Conservation (phyloP, 1,140 invertebrate genomes). For the Paramacrobiotus metropolitanus region DNA sequence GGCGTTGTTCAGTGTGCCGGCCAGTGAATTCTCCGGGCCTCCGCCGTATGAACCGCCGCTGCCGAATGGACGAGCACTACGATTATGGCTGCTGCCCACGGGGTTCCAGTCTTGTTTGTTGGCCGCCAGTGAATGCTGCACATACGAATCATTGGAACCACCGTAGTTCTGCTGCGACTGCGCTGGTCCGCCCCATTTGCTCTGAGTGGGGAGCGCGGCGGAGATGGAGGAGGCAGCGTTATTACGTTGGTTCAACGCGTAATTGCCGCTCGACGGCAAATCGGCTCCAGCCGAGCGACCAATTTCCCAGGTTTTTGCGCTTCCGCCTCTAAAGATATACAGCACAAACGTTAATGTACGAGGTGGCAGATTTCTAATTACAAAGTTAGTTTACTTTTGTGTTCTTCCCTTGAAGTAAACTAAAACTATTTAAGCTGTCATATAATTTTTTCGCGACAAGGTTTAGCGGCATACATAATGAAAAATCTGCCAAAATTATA, state of each 20-base stretch:
- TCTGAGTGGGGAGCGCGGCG: neutral
- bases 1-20: no score
- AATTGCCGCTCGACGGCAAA: neutral
- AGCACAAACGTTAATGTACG: no score
- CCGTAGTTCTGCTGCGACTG: neutral
- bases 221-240: neutral
- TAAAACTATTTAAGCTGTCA: no score
- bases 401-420: no score
- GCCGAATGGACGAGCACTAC: neutral
- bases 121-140: slow-evolving; percentile 3
- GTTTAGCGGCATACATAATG: no score
- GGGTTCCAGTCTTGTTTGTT: neutral
- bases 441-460: no score
- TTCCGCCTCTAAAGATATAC: neutral
- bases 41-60: neutral
- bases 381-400: no score
- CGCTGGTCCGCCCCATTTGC: neutral
- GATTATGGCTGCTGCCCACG: neutral
- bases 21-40: no score
- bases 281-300: neutral
- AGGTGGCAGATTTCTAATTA: no score
- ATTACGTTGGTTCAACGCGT: neutral
- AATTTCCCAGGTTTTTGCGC: neutral
- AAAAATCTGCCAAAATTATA: no score
- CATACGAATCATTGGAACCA: neutral